Conservation (phyloP, 2,888 invertebrate species). For the Sabatieria punctata region DNA sequence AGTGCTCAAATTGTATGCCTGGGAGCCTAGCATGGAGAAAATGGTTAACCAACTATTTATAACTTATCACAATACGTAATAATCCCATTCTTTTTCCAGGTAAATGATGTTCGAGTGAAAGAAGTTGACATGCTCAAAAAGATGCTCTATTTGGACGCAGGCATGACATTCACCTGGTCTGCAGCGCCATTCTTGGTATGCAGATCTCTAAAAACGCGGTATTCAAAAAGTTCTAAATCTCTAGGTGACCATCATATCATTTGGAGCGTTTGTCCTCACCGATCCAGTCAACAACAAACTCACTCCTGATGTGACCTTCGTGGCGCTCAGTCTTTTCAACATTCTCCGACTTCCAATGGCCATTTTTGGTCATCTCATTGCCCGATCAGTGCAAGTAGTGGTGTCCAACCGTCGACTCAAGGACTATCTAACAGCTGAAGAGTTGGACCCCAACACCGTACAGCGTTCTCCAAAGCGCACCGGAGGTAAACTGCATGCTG, state of each 20-base stretch:
- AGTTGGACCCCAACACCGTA: constrained; percentile 12
- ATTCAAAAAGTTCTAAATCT: no score
- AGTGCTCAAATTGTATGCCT: constrained; percentile 41
- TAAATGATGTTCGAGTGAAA: constrained; percentile 31
- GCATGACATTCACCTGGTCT: constrained; percentile 28
- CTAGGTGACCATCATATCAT: constrained; percentile 64
- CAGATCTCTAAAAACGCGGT: no score
- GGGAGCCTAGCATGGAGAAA: constrained; percentile 35
- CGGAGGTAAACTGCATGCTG: no score
- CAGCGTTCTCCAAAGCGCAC: no score
- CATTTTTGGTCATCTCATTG: constrained; percentile 69
- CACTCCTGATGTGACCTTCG: constrained; percentile 64
- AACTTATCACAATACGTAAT: no score
- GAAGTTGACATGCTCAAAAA: constrained; percentile 29
- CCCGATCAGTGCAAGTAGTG: constrained; percentile 29
- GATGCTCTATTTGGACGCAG: constrained; percentile 28
- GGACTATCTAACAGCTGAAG: constrained; percentile 23
- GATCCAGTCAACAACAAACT: constrained; percentile 47
- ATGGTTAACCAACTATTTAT: no score
- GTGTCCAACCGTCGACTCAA: constrained; percentile 25
- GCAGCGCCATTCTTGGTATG: constrained; percentile 35
- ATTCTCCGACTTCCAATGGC: constrained; percentile 41
- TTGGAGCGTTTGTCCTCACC: constrained; percentile 57
- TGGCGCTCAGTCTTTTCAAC: constrained; percentile 68
- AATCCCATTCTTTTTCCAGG: constrained; percentile 33